Base-by-base conservation (phyloP, 64 coral and sea anemone species). In the Actinia equina region DNA sequence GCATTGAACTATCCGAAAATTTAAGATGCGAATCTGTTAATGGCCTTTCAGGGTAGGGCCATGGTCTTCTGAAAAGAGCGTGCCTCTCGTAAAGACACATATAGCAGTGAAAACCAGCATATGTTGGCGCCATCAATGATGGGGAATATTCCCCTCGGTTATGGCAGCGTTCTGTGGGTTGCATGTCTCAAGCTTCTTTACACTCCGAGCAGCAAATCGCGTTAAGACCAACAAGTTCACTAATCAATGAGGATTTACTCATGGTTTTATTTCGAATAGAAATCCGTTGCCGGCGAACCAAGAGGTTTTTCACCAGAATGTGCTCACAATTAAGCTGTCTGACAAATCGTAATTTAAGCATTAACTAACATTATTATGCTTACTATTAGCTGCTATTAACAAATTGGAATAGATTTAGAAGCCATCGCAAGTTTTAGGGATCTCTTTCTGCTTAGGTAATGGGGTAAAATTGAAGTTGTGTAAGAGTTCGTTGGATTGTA, bases 341-440 rank as follows among this genome's bases (percentile, higher is more conserved):
- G 49, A 81, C 78, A 23, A 81, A 81, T 74, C 78, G 43, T 81
- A 81, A 81, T 81, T 52, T 52, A 52, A 81, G 77, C 44, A 80
- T 80, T 80, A 80, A 80, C 77, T 71, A n/a, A 81, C 78, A 81
- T 52, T 81, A 81, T 81, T 81, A 81, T n/a, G 17, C 43, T 81
- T 52, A 0, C 43, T 81, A 81, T 81, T 81, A 52, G 49, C 17
- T 81, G 22, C 44, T 52, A 81, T 81, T 81, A 81, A 16, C 7
- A 81, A 81, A 81, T 41, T 74, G 41, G 26, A 74, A 74, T 67
- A n/a, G 63, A 23, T 26, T 65, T 23, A 23, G 19, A 4, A 25
- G 22, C 0, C 62, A 65, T 23, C 3, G 14, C 18, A 15, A 15
- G 18, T 18, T 17, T 4, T 16, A 59, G 17, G 18, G 18, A 60